Evolutionary conservation across 2,113 vertebrate species (phyloP).

Genomic region (Festucalex cinctus): DNA sequence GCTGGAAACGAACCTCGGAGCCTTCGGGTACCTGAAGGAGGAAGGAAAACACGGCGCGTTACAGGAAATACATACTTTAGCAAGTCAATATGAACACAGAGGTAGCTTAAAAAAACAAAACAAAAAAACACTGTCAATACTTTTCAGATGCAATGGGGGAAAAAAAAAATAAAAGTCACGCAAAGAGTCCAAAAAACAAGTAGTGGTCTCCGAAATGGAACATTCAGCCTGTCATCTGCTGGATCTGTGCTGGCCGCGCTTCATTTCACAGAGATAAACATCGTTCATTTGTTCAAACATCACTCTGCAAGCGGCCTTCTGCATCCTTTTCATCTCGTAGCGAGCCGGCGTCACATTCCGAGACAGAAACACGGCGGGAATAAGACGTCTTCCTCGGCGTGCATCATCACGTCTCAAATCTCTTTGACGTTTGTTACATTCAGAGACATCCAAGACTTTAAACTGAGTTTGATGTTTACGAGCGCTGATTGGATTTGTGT

Average conservation of each 20-base stretch:
- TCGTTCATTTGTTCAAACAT: conserved; percentile 56
- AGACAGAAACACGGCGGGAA: not conserved
- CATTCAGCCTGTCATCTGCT: conserved; percentile 29
- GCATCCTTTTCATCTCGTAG: conserved; percentile 47
- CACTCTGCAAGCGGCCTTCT: conserved; percentile 55
- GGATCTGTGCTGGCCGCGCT: conserved; percentile 46
- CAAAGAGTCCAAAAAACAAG: not conserved
- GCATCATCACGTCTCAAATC: not conserved
- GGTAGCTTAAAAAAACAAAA: not conserved
- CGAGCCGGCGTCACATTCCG: not conserved
- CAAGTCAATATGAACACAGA: not conserved
- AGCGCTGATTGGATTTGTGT: too few species aligned
- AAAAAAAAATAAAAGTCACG: not conserved
- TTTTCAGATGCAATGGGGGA: not conserved
- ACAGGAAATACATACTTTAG: not conserved
- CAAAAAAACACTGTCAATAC: not conserved
- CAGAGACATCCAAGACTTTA: too few species aligned
- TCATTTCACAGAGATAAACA: conserved; percentile 68
- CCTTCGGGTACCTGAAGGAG: conserved; percentile 81
- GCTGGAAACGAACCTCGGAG: conserved; percentile 80
- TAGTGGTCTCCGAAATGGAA: not conserved
- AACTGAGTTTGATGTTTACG: not conserved
- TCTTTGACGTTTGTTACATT: not conserved
- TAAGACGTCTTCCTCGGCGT: not conserved
- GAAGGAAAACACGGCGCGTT: conserved; percentile 12